Percentiles rank a stretch among this genome's conserved stretches.
These are phyloP conservation scores for Popillia japonica DNA, from an alignment of 1,140 invertebrate species.

Conservation along the genomic window DNA sequence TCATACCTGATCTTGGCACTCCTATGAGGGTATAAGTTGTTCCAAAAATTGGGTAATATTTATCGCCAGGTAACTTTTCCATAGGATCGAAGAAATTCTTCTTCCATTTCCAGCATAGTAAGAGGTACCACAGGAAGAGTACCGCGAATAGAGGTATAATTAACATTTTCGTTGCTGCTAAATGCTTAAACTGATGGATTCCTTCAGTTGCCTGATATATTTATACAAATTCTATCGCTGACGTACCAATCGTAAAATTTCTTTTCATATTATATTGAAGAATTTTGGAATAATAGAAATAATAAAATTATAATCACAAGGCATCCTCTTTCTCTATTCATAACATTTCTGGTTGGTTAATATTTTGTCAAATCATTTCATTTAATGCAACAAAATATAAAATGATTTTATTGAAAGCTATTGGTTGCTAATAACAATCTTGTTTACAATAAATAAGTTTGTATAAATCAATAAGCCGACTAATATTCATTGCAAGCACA, in stretches of 20 bases:
- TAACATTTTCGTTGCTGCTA: background rate
- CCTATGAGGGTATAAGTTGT: constrained; percentile 8
- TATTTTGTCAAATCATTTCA: too few species aligned
- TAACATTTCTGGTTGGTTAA: background rate
- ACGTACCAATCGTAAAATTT: background rate
- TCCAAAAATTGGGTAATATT: constrained; percentile 12
- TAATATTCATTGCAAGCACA: too few species aligned
- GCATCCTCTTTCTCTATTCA: background rate
- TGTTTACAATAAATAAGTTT: too few species aligned
- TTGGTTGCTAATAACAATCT: too few species aligned
- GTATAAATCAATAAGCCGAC: too few species aligned
- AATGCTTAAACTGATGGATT: background rate
- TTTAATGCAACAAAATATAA: too few species aligned
- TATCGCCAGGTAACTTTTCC: constrained; percentile 9
- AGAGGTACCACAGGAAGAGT: background rate
- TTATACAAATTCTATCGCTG: background rate
- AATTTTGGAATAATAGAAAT: background rate
- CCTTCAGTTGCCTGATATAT: background rate
- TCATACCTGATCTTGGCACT: constrained; percentile 1
- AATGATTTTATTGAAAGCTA: too few species aligned
- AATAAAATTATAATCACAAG: background rate
- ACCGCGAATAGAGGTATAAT: background rate
- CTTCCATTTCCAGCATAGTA: constrained; percentile 17
- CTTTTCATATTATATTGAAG: too few species aligned
- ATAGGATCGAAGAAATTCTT: background rate